A percentile compares a stretch with the other conserved stretches of the same genome.
These are phyloP conservation scores for Equus przewalskii DNA, from an alignment of 2,113 vertebrate species.

Conservation along the genomic window DNA sequence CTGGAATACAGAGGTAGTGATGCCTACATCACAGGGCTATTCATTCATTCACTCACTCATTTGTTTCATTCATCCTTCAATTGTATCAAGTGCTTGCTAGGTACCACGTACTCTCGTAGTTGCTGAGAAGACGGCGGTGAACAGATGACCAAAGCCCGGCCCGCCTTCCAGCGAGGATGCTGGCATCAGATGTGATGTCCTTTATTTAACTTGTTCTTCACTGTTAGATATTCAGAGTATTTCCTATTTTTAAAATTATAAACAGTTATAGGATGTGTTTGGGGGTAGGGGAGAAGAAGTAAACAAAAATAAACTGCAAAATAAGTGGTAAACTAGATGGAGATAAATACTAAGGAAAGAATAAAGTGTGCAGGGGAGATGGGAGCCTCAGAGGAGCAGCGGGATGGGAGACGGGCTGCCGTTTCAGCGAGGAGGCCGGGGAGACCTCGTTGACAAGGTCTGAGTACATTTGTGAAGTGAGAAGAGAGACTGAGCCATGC, in stretches of 20 bases:
- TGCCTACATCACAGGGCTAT: neutral
- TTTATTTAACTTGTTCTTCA: neutral
- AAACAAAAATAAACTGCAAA: neutral
- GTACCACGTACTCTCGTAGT: neutral
- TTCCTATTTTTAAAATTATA: neutral
- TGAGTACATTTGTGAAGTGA: neutral
- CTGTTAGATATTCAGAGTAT: neutral
- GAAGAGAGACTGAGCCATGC: neutral
- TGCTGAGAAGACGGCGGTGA: neutral
- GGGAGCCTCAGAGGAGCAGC: too few species aligned
- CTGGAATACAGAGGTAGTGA: neutral
- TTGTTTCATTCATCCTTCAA: neutral
- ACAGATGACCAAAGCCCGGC: neutral
- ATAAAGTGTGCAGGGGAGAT: neutral
- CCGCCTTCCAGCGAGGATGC: too few species aligned
- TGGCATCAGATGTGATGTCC: neutral
- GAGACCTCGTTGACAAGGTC: neutral
- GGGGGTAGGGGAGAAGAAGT: neutral
- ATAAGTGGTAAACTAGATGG: neutral
- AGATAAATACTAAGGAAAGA: neutral
- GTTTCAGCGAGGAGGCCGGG: neutral
- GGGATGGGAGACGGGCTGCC: neutral
- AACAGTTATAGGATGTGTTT: neutral
- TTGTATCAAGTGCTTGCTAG: neutral
- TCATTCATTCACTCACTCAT: neutral